Conservation (phyloP, 2,888 invertebrate genomes). For the Volucella bombylans region DNA sequence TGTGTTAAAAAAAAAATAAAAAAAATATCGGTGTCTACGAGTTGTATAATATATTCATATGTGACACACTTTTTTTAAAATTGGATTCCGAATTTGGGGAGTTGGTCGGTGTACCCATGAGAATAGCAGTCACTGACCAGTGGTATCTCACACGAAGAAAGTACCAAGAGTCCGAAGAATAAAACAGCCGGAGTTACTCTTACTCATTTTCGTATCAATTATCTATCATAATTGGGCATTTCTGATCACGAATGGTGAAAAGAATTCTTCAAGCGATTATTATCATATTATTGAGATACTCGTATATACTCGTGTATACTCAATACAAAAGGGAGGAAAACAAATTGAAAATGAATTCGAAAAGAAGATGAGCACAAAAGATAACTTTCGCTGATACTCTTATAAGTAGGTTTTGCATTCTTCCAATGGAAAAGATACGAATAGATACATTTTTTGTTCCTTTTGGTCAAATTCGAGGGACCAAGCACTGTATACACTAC, state of each 20-base stretch:
- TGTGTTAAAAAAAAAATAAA: neutral
- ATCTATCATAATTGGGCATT: conserved; percentile 57
- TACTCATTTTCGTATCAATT: conserved; percentile 40
- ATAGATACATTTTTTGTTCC: conserved; percentile 6
- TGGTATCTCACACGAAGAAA: conserved; percentile 29
- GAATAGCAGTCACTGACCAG: too few relatives aligned
- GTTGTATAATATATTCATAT: conserved; percentile 44
- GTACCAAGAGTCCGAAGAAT: conserved; percentile 5
- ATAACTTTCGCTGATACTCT: conserved; percentile 66
- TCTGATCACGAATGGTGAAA: conserved; percentile 52
- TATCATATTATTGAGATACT: neutral
- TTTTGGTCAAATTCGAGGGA: neutral
- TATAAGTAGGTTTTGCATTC: conserved; percentile 33
- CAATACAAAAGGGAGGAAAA: conserved; percentile 6
- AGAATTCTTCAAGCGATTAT: conserved; percentile 12
- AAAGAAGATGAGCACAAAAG: conserved; percentile 29
- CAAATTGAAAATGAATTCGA: conserved; percentile 45
- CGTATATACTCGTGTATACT: neutral
- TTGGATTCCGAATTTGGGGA: conserved; percentile 37
- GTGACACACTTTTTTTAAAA: conserved; percentile 70
- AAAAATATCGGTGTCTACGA: neutral
- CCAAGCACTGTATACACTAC: neutral
- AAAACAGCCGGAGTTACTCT: conserved; percentile 2
- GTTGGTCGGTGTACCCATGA: neutral
- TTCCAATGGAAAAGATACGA: neutral